phyloP scores from a whole-genome alignment of 2,113 vertebrate genomes.

The Pygoscelis adeliae region DNA sequence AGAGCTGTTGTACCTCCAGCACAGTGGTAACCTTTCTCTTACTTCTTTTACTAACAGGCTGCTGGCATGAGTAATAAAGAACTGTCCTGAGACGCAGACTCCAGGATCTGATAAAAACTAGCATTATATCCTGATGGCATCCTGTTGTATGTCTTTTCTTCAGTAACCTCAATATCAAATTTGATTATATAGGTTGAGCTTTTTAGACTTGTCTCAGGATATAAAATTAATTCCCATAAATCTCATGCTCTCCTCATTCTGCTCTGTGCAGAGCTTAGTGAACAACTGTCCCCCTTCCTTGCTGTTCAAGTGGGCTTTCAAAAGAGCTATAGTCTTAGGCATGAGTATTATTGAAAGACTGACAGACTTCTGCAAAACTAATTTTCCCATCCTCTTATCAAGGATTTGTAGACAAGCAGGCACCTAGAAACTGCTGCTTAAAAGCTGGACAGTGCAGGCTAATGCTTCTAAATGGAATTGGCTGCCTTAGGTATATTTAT shows the following conservation, averaged over 20 bases:
- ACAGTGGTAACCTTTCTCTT: background rate
- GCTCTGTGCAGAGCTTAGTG: constrained; percentile 37
- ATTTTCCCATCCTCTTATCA: constrained; percentile 65
- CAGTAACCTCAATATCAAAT: constrained; percentile 52
- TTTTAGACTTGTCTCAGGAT: constrained; percentile 56
- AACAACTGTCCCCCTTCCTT: constrained; percentile 1
- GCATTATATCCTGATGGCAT: constrained; percentile 10
- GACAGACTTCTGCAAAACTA: constrained; percentile 64
- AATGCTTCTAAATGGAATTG: constrained; percentile 63
- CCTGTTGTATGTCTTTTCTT: constrained; percentile 28
- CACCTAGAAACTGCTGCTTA: constrained; percentile 50
- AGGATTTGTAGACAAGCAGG: constrained; percentile 58
- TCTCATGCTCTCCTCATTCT: constrained; percentile 5
- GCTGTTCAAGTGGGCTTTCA: constrained; percentile 10
- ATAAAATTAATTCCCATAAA: constrained; percentile 66
- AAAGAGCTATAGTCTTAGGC: background rate
- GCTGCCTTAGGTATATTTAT: constrained; percentile 47
- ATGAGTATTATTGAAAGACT: constrained; percentile 54
- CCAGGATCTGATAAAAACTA: constrained; percentile 45
- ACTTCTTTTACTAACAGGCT: background rate
- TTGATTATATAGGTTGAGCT: constrained; percentile 49
- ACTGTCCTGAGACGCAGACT: background rate
- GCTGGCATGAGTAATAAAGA: background rate
- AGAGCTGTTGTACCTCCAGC: background rate
- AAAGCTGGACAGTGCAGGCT: constrained; percentile 39